Evolutionary conservation across 2,113 vertebrate species (phyloP), one percentile per base, ranked within the genome.

Genomic region (Columbina picui): DNA sequence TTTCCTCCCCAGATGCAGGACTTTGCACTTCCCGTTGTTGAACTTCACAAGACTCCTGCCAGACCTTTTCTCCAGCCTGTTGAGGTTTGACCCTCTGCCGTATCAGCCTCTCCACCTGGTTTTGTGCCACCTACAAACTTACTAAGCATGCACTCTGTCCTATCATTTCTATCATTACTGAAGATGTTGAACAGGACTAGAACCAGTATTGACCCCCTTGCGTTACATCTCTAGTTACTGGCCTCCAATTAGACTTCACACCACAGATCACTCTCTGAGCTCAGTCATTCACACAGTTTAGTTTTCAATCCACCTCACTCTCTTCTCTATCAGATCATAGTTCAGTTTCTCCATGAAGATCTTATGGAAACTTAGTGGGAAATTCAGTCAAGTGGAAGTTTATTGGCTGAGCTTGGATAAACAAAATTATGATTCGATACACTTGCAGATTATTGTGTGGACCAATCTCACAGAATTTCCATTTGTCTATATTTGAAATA

Each of bases 1-100:
- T 30, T 39, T 55, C 15, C 11, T 79, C 9, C 19, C 9, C 10
- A 10, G 12, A 7, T 49, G 13, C 10, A 61, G 29, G n/a, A 69
- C 32, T 45, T 45, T 5, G 1, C 6, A 32, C 8, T 60, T 69
- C 12, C 30, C 6, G 8, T 43, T 78, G 36, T 43, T 74, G 36
- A 52, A 45, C 38, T 76, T 7, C 3, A 12, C 0, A 0, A 59
- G 1, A 3, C 15, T 60, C 52, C 34, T 71, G 41, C 57, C 26
- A 56, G 20, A 27, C 39, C 0, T 34, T 41, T 81, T 84, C 14
- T 81, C 68, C 73, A 77, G 30, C 30, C 49, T 38, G 7, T 14
- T 4, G 5, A 26, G n/a, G 8, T 16, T 39, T 29, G 4, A 22
- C 30, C 6, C 3, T 82, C 39, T 85, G 43, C 8, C 3, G 0